phyloP scores from a whole-genome alignment of 2,797 vertebrate species.

The Parambassis ranga region DNA sequence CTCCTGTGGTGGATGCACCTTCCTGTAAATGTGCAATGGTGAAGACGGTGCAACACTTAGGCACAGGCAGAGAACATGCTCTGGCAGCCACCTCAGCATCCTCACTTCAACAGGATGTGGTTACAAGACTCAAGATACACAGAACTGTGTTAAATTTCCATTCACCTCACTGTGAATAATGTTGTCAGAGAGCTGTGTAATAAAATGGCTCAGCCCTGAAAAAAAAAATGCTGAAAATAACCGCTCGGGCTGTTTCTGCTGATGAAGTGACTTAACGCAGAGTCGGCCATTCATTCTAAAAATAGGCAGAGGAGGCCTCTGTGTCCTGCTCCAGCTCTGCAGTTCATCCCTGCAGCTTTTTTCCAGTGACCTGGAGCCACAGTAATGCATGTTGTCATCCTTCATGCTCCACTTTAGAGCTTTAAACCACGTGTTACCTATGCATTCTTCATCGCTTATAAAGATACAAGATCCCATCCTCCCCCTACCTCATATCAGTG shows the following conservation, averaged over 20 bases:
- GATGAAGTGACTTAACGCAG: conserved; percentile 21
- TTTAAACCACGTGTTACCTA: too few species aligned
- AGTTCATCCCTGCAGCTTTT: not conserved
- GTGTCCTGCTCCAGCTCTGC: conserved; percentile 6
- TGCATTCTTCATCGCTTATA: too few species aligned
- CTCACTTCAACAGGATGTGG: conserved; percentile 56
- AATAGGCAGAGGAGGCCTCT: conserved; percentile 27
- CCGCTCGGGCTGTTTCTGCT: conserved; percentile 16
- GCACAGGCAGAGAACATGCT: not conserved
- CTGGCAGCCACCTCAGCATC: not conserved
- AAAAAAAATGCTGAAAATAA: conserved; percentile 11
- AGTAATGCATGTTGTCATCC: not conserved
- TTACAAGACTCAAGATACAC: conserved; percentile 15
- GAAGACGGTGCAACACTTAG: not conserved
- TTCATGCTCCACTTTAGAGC: not conserved
- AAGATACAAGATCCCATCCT: too few species aligned
- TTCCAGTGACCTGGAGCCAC: not conserved
- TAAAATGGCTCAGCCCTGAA: not conserved
- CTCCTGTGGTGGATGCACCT: not conserved
- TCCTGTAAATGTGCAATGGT: conserved; percentile 12
- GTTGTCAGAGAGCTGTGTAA: not conserved
- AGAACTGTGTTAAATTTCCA: conserved; percentile 45
- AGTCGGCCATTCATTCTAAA: conserved; percentile 15
- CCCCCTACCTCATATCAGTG: too few species aligned
- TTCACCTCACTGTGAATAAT: conserved; percentile 14